Base-by-base conservation (phyloP, 2,113 vertebrate genomes). In the Entelurus aequoreus region DNA sequence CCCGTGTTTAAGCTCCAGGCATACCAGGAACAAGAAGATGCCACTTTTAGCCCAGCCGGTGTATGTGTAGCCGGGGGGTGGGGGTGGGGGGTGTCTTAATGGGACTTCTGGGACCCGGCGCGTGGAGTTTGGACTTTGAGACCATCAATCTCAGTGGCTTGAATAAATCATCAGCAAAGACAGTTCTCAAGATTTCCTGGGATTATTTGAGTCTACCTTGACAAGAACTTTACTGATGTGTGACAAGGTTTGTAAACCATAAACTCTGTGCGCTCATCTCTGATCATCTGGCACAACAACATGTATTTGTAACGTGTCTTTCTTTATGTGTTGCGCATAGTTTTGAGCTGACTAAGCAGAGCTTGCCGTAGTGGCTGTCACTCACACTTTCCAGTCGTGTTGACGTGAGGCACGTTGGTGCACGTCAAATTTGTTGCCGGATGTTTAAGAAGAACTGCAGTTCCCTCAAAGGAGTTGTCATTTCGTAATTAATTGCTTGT, bases 51-150 rank as follows among this genome's bases (percentile, higher is more conserved):
- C 55, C 69, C 60, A 44, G 69, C 38, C 44, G 36, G 67, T 21
- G 74, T 14, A 74, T 64, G 15, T 42, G 65, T 35, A 28, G 28
- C n/a, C 5, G 0, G 4, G 15, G 37, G 28, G 51, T 65, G 38
- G 50, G 51, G 50, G 48, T n/a, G n/a, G n/a, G n/a, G n/a, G n/a
- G n/a, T n/a, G n/a, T 55, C 46, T 72, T 12, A 12, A 3, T 46
- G 10, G 10, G 11, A 12, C 6, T 70, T 62, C 59, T 69, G 68
- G n/a, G 56, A 38, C 52, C 62, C 38, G 8, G 72, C 46, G 53
- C 61, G 28, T 57, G 87, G 80, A 86, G 79, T 90, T 90, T 61
- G 82, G 79, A 79, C 79, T 48, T 78, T 52, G 13, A 44, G 55
- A 10, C 36, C 5, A 8, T 48, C n/a, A n/a, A n/a, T n/a, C n/a